Conservation (phyloP, 2,113 vertebrate genomes). For the Jaculus jaculus region DNA sequence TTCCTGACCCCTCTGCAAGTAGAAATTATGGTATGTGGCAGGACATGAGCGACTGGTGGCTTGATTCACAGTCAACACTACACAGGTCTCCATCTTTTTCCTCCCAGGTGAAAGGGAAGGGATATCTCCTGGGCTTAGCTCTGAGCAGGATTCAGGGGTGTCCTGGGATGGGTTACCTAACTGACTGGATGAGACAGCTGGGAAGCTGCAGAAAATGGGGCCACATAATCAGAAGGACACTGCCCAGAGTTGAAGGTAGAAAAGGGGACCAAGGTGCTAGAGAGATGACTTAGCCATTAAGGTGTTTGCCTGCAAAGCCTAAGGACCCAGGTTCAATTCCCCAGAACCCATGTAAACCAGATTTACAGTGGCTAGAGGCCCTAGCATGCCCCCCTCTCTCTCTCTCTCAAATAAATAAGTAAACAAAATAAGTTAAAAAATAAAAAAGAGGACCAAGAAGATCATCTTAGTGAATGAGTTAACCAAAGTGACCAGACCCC, state of each 20-base stretch:
- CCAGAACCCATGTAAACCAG: no score
- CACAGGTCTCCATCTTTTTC: not conserved
- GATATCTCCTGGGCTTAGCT: not conserved
- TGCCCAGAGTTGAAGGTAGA: not conserved
- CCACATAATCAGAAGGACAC: not conserved
- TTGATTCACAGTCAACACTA: not conserved
- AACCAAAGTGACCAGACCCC: not conserved
- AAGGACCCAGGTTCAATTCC: no score
- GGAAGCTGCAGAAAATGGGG: not conserved
- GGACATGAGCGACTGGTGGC: not conserved
- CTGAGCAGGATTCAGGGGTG: not conserved
- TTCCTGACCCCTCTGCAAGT: not conserved
- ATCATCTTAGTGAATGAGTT: not conserved
- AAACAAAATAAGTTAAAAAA: no score
- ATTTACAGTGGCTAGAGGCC: no score
- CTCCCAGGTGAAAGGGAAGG: not conserved
- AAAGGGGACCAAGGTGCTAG: not conserved
- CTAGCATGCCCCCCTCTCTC: no score
- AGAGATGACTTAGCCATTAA: no score
- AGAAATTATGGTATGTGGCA: not conserved
- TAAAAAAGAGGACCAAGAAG: no score
- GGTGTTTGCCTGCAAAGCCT: no score
- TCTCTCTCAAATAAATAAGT: no score
- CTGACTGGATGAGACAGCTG: not conserved
- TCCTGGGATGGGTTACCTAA: not conserved